Conservation (phyloP, 2,113 vertebrate genomes). For the Caloenas nicobarica region DNA sequence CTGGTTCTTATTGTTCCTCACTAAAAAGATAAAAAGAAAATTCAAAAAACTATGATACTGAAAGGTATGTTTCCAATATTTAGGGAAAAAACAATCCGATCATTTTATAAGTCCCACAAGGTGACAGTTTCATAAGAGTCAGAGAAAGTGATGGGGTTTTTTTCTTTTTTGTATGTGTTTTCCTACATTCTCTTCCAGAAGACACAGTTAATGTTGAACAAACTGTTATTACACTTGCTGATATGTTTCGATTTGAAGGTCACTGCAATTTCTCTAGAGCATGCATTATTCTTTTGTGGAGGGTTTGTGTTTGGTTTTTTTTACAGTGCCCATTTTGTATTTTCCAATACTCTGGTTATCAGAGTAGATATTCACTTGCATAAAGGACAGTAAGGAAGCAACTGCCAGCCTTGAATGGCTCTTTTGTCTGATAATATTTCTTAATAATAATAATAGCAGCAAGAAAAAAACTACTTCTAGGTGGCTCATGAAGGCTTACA, state of each 20-base stretch:
- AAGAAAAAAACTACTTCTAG: neutral
- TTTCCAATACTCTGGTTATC: neutral
- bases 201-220: neutral
- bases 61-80: neutral
- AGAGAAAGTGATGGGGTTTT: neutral
- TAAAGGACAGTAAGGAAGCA: neutral
- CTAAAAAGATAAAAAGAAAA: neutral
- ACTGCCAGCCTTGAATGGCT: neutral
- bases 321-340: neutral
- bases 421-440: neutral
- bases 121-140: neutral
- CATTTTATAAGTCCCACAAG: neutral
- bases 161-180: neutral
- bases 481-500: neutral
- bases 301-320: neutral
- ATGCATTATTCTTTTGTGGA: neutral
- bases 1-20: neutral
- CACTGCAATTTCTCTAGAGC: neutral
- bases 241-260: neutral
- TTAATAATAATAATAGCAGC: neutral
- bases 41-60: neutral
- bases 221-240: neutral
- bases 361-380: neutral
- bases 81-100: neutral
- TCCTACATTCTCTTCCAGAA: neutral